phyloP scores from a whole-genome alignment of 2,888 invertebrate species.

The Leucophenga montana region DNA sequence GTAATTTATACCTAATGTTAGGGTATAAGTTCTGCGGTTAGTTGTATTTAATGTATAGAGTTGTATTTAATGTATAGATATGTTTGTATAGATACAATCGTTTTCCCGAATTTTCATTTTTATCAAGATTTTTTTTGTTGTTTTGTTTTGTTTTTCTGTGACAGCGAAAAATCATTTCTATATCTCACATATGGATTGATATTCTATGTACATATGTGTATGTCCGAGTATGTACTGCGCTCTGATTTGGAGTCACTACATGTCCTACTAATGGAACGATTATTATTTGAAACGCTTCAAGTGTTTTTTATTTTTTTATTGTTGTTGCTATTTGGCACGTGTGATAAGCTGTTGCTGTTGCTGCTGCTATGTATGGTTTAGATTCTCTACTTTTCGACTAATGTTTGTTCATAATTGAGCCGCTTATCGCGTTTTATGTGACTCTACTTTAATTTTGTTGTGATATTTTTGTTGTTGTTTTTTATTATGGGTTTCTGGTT shows the following conservation, averaged over 20 bases:
- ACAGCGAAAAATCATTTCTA: neutral
- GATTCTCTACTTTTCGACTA: slow-evolving; percentile 3
- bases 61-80: no score
- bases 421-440: slow-evolving; percentile 14
- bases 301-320: slow-evolving; percentile 55
- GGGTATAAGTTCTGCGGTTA: no score
- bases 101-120: no score
- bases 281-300: slow-evolving; percentile 43
- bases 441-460: neutral
- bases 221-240: neutral
- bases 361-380: neutral
- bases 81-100: no score
- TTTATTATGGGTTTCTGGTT: slow-evolving; percentile 2
- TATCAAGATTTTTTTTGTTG: no score
- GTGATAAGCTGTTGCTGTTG: slow-evolving; percentile 38
- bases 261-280: neutral
- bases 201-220: neutral
- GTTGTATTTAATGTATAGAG: no score
- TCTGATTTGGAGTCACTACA: neutral
- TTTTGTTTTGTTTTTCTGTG: no score
- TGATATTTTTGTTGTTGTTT: neutral
- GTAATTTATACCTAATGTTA: no score
- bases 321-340: slow-evolving; percentile 31
- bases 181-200: neutral
- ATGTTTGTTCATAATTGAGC: slow-evolving; percentile 21